Percentiles rank a stretch among this genome's conserved stretches.
Conservation (phyloP, 2,797 vertebrate species). For the Lemur catta region DNA sequence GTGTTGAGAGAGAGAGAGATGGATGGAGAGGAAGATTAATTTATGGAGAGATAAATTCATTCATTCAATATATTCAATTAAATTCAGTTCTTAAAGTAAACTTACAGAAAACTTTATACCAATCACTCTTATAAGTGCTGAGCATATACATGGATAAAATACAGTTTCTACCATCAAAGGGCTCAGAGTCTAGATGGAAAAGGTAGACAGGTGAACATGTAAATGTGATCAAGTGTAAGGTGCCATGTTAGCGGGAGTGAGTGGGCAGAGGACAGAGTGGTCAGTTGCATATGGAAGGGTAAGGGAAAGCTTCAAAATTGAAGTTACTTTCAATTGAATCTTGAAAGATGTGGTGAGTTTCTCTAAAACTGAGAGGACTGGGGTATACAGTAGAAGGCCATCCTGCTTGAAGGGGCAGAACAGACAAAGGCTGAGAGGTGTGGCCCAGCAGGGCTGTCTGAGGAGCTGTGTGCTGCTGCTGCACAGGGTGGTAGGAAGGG, state of each 20-base stretch:
- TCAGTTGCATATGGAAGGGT: neutral
- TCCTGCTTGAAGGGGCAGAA: neutral
- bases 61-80: slow-evolving; percentile 3
- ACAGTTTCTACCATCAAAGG: neutral
- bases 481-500: neutral
- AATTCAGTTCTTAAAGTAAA: slow-evolving; percentile 6
- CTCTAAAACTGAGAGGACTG: neutral
- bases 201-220: neutral
- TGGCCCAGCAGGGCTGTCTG: neutral
- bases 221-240: neutral
- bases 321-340: slow-evolving; percentile 7
- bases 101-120: neutral
- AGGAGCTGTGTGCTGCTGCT: neutral
- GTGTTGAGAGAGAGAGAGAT: neutral
- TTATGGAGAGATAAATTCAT: slow-evolving; percentile 1
- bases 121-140: neutral
- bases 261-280: neutral
- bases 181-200: neutral
- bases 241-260: neutral
- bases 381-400: neutral
- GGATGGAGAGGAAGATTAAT: neutral
- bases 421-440: neutral
- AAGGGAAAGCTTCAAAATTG: neutral
- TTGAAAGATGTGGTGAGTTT: slow-evolving; percentile 13
- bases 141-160: slow-evolving; percentile 1